Percentiles rank a stretch among this genome's conserved stretches.
Conservation (phyloP, 2,888 invertebrate species). For the Callyntrura guangdongensis region DNA sequence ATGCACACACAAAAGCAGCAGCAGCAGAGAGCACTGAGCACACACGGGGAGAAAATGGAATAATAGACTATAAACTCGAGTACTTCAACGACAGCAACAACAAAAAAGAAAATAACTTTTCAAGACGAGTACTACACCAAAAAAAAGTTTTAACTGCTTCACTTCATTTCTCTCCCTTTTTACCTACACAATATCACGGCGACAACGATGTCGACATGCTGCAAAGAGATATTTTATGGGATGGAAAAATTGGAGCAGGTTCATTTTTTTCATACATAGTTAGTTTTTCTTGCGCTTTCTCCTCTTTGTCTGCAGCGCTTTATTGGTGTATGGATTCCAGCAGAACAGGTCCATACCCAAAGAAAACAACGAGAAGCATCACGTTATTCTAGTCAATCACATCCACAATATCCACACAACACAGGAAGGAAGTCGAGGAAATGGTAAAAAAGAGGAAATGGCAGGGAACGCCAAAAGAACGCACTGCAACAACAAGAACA, state of each 20-base stretch:
- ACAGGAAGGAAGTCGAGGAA: neutral
- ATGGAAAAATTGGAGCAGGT: slow-evolving; percentile 60
- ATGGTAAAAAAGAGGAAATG: neutral
- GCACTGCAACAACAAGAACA: slow-evolving; percentile 27
- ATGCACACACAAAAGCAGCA: neutral
- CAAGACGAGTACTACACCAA: neutral
- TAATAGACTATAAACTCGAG: slow-evolving; percentile 14
- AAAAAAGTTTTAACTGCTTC: neutral
- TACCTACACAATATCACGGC: neutral
- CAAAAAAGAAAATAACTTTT: neutral
- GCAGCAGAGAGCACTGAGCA: neutral
- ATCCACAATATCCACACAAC: neutral
- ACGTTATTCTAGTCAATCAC: neutral
- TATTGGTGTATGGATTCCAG: slow-evolving; percentile 28
- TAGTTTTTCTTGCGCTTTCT: slow-evolving; percentile 38
- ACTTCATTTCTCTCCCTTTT: neutral
- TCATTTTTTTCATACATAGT: slow-evolving; percentile 27
- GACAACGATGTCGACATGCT: no score
- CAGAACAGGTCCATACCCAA: neutral
- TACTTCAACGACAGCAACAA: neutral
- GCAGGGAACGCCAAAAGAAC: slow-evolving; percentile 28
- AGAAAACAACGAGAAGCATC: neutral
- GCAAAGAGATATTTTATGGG: slow-evolving; percentile 30
- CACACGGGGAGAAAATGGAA: slow-evolving; percentile 43
- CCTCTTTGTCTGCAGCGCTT: slow-evolving; percentile 45